Evolutionary conservation across 2,797 vertebrate genomes (phyloP), one percentile per base, ranked within the genome.

Genomic region (Catharus ustulatus): DNA sequence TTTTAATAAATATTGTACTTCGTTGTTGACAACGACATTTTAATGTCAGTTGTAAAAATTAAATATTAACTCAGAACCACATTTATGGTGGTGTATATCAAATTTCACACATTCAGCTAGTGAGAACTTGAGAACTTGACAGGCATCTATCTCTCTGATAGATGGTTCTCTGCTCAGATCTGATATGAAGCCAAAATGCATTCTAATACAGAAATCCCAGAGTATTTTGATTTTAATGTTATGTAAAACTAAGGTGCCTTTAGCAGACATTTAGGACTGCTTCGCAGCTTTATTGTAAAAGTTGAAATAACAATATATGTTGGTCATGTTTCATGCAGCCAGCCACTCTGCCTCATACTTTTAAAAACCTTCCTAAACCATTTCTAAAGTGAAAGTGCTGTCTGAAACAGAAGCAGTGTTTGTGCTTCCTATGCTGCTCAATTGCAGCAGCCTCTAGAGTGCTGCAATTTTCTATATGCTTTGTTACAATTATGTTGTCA

Each of bases 121-220:
- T 83, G 79, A 91, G 64, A 92, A 92, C 74, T 67, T 88, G 69
- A 95, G 83, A 90, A 89, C 78, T 85, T 91, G 76, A 84, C 2
- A 9, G 69, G 15, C 68, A 84, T 52, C 58, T 87, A 11, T 91
- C 49, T 88, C 11, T 95, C 54, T 89, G 90, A 74, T 78, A 76
- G 71, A 54, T 87, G 81, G 46, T 55, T 89, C 68, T 84, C 30
- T 87, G 43, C 80, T 87, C 68, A 75, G 77, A 42, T n/a, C 57
- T 94, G 57, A 58, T 58, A 20, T 6, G n/a, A 91, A 87, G 74
- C 77, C 84, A 73, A 74, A 87, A 57, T 85, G 48, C 54, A 24
- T 91, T 64, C 5, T 57, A 51, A 71, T 63, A 63, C 30, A 74
- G 57, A 73, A 32, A 63, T 71, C 48, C 27, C 13, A 6, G 49